These are phyloP conservation scores for Druon quercuslanigerum DNA, from an alignment of 1,140 invertebrate species.

Conservation along the genomic window DNA sequence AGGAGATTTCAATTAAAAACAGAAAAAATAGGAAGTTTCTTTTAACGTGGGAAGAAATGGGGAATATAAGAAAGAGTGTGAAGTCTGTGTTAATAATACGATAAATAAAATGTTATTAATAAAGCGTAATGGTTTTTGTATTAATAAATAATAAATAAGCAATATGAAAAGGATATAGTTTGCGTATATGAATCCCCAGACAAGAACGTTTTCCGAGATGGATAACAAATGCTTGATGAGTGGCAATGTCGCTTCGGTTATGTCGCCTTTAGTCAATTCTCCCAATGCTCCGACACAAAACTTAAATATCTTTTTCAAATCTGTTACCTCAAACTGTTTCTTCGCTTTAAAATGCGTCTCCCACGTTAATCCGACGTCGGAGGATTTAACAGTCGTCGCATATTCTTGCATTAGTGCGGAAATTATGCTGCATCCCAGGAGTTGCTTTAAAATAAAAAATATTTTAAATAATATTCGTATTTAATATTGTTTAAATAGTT, in stretches of 20 bases:
- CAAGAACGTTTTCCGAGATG: conserved; percentile 84
- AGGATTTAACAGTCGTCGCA: conserved; percentile 88
- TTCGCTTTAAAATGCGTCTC: conserved; percentile 91
- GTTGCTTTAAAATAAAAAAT: conserved; percentile 75
- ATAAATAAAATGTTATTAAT: too few relatives aligned
- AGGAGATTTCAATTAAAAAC: too few relatives aligned
- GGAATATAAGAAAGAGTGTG: too few relatives aligned
- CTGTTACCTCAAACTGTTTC: conserved; percentile 87
- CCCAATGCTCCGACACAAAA: conserved; percentile 79
- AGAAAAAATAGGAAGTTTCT: too few relatives aligned
- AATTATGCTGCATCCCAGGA: conserved; percentile 88
- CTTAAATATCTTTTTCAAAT: conserved; percentile 88
- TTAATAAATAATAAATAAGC: not conserved
- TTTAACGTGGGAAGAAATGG: too few relatives aligned
- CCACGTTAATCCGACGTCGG: conserved; percentile 90
- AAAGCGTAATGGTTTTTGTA: too few relatives aligned
- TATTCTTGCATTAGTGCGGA: conserved; percentile 91
- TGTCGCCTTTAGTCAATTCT: conserved; percentile 77
- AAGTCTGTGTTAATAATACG: too few relatives aligned
- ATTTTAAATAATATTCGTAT: not conserved
- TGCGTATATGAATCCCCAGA: conserved; percentile 84
- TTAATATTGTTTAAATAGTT: too few relatives aligned
- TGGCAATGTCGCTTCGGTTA: conserved; percentile 75
- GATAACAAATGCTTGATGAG: conserved; percentile 82
- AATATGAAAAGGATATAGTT: conserved; percentile 79